A percentile compares a stretch with the other conserved stretches of the same genome.
Conservation (phyloP, 2,797 vertebrate genomes). For the Phoxinus dragarum region DNA sequence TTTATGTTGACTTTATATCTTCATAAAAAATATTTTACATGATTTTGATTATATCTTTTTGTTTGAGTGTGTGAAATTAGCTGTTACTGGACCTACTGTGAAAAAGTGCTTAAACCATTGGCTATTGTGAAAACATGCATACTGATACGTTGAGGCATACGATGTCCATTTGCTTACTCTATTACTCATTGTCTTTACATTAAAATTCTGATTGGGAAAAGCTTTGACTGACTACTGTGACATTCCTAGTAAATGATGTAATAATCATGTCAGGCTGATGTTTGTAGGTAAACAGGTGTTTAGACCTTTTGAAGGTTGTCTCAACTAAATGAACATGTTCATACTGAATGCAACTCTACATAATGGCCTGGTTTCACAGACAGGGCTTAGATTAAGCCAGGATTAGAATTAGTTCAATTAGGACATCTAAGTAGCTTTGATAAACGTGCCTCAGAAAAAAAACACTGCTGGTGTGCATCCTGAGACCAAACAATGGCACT, state of each 20-base stretch:
- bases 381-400: neutral
- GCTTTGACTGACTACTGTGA: neutral
- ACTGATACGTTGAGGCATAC: neutral
- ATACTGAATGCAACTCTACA: neutral
- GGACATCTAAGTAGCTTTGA: neutral
- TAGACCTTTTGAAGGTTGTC: neutral
- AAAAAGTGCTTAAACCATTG: neutral
- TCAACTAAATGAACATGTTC: neutral
- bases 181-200: neutral
- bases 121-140: neutral
- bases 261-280: neutral
- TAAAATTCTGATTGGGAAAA: conserved; percentile 7
- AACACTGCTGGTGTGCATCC: neutral
- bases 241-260: neutral
- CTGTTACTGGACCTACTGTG: neutral
- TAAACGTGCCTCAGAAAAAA: neutral
- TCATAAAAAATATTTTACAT: no score
- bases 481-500: neutral
- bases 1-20: neutral
- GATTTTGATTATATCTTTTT: no score
- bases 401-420: neutral
- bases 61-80: neutral
- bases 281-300: neutral
- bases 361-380: neutral
- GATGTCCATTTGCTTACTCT: neutral